These are phyloP conservation scores for Drosophila repleta DNA, from an alignment of 1,140 invertebrate species.

Conservation along the genomic window DNA sequence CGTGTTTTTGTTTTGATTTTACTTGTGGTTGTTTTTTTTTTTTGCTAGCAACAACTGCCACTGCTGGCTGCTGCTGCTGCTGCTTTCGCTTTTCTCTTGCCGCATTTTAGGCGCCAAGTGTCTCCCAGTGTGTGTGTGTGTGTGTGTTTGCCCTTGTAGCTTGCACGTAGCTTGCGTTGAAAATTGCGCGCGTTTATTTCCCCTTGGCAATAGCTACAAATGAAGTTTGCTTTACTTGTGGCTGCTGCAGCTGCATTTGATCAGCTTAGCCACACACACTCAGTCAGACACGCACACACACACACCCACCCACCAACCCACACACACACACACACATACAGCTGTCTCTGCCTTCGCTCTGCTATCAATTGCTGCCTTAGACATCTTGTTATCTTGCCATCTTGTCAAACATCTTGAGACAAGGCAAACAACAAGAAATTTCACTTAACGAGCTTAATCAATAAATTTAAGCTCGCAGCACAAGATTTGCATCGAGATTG, in stretches of 20 bases:
- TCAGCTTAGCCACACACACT: constrained; percentile 51
- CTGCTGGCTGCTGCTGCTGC: constrained; percentile 31
- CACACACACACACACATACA: neutral
- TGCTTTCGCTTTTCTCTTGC: constrained; percentile 61
- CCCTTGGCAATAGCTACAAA: constrained; percentile 40
- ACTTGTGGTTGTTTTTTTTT: constrained; percentile 32
- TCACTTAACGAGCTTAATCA: constrained; percentile 36
- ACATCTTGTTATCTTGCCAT: neutral
- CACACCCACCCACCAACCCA: neutral
- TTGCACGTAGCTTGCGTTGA: constrained; percentile 48
- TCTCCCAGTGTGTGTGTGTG: constrained; percentile 8
- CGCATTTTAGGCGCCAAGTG: constrained; percentile 44
- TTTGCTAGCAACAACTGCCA: neutral
- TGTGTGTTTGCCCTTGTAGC: constrained; percentile 59
- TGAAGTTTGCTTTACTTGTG: constrained; percentile 62
- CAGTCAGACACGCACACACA: neutral
- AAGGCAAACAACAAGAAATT: constrained; percentile 27
- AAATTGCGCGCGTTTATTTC: constrained; percentile 26
- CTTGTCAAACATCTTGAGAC: constrained; percentile 20
- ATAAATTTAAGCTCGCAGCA: constrained; percentile 22
- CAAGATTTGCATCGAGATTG: neutral
- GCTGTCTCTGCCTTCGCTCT: neutral
- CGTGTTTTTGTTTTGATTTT: constrained; percentile 79
- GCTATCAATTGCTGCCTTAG: constrained; percentile 12
- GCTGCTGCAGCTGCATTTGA: constrained; percentile 51